Conservation (phyloP, 2,888 invertebrate genomes). For the Aphidoletes aphidimyza region DNA sequence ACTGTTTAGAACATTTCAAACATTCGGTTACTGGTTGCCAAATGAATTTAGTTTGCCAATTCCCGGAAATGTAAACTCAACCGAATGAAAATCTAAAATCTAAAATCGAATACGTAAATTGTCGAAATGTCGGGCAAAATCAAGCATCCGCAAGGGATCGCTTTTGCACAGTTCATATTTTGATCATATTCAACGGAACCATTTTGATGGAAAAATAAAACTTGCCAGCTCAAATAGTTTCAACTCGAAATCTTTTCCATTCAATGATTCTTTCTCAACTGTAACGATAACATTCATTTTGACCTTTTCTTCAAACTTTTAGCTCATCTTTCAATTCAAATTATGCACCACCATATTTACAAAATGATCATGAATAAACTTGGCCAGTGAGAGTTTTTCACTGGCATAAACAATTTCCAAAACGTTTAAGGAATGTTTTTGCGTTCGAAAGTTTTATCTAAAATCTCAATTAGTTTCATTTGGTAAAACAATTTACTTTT, state of each 20-base stretch:
- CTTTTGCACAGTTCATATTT: not conserved
- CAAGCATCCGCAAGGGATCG: not conserved
- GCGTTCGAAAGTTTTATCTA: not conserved
- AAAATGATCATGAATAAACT: not conserved
- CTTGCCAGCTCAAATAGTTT: not conserved
- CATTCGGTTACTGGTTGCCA: too few species aligned
- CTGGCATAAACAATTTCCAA: too few species aligned
- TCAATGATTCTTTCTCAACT: too few species aligned
- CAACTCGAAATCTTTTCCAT: not conserved
- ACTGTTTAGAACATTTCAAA: too few species aligned
- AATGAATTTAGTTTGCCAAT: too few species aligned
- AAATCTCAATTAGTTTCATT: constrained; percentile 29
- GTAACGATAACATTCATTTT: not conserved
- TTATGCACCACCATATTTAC: not conserved
- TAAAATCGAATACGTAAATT: constrained; percentile 28
- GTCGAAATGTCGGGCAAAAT: not conserved
- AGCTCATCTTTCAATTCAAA: not conserved
- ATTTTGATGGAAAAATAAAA: not conserved
- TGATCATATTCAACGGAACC: not conserved
- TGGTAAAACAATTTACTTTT: too few species aligned
- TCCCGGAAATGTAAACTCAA: not conserved
- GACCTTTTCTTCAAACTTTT: not conserved
- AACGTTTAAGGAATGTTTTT: too few species aligned
- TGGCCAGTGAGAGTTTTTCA: too few species aligned
- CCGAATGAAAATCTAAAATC: not conserved